phyloP scores from a whole-genome alignment of 2,797 vertebrate genomes.

The Intellagama lesueurii region DNA sequence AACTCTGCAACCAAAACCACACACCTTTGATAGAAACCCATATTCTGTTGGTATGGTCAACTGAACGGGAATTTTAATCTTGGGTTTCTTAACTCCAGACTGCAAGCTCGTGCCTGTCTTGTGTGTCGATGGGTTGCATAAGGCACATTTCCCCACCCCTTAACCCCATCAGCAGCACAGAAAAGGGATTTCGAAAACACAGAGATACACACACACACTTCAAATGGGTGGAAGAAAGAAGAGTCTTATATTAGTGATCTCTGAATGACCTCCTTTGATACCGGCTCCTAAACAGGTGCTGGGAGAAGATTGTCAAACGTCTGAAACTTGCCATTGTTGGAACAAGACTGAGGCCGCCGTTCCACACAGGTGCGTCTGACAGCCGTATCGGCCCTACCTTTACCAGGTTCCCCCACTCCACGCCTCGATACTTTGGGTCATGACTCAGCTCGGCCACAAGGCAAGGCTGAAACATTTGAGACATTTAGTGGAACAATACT shows the following conservation, averaged over 20 bases:
- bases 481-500: neutral
- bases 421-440: neutral
- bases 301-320: neutral
- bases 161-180: too few relatives aligned
- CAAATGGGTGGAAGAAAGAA: neutral
- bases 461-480: neutral
- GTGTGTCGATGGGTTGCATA: too few relatives aligned
- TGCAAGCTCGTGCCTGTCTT: too few relatives aligned
- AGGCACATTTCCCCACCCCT: too few relatives aligned
- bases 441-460: neutral
- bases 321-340: neutral
- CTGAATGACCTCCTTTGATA: slow-evolving; percentile 26
- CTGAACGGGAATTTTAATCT: too few relatives aligned
- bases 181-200: too few relatives aligned
- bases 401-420: neutral
- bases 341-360: neutral
- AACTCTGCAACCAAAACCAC: too few relatives aligned
- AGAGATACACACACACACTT: too few relatives aligned
- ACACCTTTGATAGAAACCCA: too few relatives aligned
- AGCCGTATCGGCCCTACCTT: neutral
- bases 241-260: neutral
- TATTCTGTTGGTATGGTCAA: too few relatives aligned
- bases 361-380: neutral
- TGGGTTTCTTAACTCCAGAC: too few relatives aligned
- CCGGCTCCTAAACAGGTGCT: neutral